Conservation (phyloP, 2,888 invertebrate genomes). For the Caenorhabditis virilis region DNA sequence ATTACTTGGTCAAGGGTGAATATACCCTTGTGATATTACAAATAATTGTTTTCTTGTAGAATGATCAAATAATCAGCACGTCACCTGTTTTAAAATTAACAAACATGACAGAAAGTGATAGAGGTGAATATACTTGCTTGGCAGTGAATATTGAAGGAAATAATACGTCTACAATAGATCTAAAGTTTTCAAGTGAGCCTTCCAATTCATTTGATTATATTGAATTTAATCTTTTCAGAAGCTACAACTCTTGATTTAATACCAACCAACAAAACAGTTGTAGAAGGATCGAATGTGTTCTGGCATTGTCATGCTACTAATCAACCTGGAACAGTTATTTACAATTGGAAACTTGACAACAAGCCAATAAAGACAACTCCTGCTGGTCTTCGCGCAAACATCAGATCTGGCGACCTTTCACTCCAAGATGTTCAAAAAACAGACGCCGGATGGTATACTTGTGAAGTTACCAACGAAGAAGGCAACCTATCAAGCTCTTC, state of each 20-base stretch:
- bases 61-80: conserved; percentile 45
- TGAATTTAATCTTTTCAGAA: conserved; percentile 32
- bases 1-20: conserved; percentile 57
- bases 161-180: conserved; percentile 35
- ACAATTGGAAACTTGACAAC: conserved; percentile 60
- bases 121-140: conserved; percentile 60
- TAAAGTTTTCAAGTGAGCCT: conserved; percentile 58
- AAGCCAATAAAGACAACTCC: conserved; percentile 54
- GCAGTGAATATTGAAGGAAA: conserved; percentile 62
- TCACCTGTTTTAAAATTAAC: conserved; percentile 37
- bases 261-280: conserved; percentile 60
- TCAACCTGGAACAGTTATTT: conserved; percentile 53
- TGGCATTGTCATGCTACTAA: conserved; percentile 65
- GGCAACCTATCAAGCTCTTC: conserved; percentile 44
- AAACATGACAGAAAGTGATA: conserved; percentile 29
- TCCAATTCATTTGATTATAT: neutral
- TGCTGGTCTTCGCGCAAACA: conserved; percentile 56
- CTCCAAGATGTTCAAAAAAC: conserved; percentile 54
- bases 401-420: conserved; percentile 59
- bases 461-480: conserved; percentile 58
- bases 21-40: neutral
- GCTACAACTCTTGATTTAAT: conserved; percentile 45
- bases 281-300: conserved; percentile 59
- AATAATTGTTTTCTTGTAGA: conserved; percentile 43
- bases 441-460: conserved; percentile 63